These are phyloP conservation scores for Halictus rubicundus DNA, from an alignment of 1,140 invertebrate species.

Conservation along the genomic window DNA sequence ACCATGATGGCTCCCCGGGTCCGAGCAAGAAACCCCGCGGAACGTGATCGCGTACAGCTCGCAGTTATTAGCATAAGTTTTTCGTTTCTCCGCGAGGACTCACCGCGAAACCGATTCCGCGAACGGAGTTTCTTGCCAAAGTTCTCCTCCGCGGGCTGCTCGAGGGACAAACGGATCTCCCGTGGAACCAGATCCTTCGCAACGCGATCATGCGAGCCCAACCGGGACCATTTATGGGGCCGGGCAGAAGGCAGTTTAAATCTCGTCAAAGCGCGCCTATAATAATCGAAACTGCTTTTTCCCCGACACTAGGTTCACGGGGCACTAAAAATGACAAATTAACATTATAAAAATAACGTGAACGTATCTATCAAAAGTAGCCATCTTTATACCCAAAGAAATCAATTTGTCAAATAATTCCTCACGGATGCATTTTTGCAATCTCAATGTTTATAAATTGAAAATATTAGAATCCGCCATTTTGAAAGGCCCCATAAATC, in stretches of 20 bases:
- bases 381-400: too few relatives aligned
- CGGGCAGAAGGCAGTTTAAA: neutral
- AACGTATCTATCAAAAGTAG: too few relatives aligned
- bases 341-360: too few relatives aligned
- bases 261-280: slow-evolving; percentile 9
- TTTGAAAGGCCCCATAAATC: too few relatives aligned
- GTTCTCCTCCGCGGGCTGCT: slow-evolving; percentile 10
- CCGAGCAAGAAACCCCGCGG: slow-evolving; percentile 9
- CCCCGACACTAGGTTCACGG: too few relatives aligned
- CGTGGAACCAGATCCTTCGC: neutral
- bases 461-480: too few relatives aligned
- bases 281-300: too few relatives aligned
- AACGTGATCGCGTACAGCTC: slow-evolving; percentile 23
- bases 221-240: neutral
- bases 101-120: neutral
- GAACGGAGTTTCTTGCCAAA: slow-evolving; percentile 26
- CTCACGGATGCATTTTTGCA: too few relatives aligned
- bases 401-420: too few relatives aligned
- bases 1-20: neutral
- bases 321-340: too few relatives aligned
- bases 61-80: slow-evolving; percentile 31
- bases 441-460: too few relatives aligned
- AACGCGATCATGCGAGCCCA: neutral
- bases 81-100: neutral
- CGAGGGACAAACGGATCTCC: neutral